phyloP scores from a whole-genome alignment of 1,140 invertebrate species.

The Triops cancriformis region DNA sequence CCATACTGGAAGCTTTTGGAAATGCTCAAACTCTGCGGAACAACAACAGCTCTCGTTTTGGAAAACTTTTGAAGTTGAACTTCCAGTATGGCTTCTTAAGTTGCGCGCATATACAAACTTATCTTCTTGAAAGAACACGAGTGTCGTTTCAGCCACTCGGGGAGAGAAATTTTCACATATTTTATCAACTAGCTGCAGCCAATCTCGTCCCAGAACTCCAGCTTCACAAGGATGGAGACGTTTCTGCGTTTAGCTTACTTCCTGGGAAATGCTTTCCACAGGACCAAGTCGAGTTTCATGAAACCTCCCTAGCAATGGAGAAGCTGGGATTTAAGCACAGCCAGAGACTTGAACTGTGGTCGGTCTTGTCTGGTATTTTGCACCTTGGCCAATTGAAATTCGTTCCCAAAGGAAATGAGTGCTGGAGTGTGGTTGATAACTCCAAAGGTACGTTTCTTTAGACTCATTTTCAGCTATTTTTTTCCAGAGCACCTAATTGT shows the following conservation, averaged over 20 bases:
- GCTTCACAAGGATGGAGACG: not conserved
- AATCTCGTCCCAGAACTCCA: not conserved
- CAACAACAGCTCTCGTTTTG: conserved; percentile 53
- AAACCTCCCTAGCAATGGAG: conserved; percentile 18
- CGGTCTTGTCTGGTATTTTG: conserved; percentile 23
- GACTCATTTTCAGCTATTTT: not conserved
- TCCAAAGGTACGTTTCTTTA: not conserved
- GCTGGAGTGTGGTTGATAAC: conserved; percentile 1
- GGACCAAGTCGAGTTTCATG: conserved; percentile 14
- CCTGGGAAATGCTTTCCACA: not conserved
- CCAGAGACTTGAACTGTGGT: conserved; percentile 9
- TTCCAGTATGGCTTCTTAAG: conserved; percentile 43
- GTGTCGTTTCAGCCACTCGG: conserved; percentile 27
- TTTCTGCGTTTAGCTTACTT: not conserved
- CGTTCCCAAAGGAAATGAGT: conserved; percentile 16
- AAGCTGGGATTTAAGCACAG: conserved; percentile 15
- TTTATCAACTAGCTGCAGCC: conserved; percentile 26
- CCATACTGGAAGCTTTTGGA: conserved; percentile 50
- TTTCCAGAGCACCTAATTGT: not conserved
- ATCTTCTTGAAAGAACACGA: conserved; percentile 37
- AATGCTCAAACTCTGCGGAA: conserved; percentile 56
- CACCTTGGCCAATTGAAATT: conserved; percentile 27
- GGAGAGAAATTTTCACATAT: conserved; percentile 31
- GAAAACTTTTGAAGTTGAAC: conserved; percentile 39
- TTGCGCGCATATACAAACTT: conserved; percentile 54